These are phyloP conservation scores for Enteromius mattozi DNA, from an alignment of 2,797 vertebrate genomes.

Conservation along the genomic window DNA sequence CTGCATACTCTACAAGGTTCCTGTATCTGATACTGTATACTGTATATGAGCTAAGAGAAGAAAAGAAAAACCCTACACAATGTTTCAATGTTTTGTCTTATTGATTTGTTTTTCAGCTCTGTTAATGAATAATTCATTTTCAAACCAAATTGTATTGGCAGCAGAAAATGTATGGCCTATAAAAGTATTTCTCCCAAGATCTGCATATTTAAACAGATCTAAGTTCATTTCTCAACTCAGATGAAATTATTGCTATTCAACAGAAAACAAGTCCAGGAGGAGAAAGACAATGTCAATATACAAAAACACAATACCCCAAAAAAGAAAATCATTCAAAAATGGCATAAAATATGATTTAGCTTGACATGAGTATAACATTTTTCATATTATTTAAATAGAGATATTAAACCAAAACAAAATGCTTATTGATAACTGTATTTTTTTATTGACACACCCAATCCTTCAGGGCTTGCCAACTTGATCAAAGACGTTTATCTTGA, in stretches of 20 bases:
- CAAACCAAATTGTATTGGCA: not conserved
- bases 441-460: not conserved
- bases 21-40: no score
- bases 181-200: not conserved
- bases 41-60: not conserved
- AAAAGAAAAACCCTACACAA: not conserved
- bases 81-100: not conserved
- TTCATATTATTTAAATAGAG: not conserved
- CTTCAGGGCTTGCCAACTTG: not conserved
- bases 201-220: slow-evolving; percentile 9
- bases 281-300: not conserved
- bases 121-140: not conserved
- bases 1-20: not conserved
- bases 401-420: not conserved
- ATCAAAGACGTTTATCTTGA: not conserved
- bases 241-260: not conserved
- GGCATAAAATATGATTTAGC: not conserved
- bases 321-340: not conserved
- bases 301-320: not conserved
- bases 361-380: not conserved
- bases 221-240: no score
- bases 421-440: not conserved
- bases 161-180: not conserved
- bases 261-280: not conserved
- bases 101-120: not conserved